Base-by-base conservation (phyloP, 2,113 vertebrate species). In the Cyrtonyx montezumae region DNA sequence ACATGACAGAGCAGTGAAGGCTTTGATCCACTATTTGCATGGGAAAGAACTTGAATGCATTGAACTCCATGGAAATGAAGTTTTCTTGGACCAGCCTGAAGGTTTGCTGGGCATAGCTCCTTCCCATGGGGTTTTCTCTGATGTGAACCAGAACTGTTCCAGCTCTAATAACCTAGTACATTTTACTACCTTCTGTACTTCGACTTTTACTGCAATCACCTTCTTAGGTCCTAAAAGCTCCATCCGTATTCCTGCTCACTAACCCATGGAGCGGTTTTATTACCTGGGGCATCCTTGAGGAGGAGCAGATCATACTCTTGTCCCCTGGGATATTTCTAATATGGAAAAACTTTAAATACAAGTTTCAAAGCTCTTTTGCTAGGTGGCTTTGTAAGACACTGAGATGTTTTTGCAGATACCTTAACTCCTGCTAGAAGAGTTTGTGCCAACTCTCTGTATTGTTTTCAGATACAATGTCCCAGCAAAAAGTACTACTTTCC, bases 1-100 rank as follows among this genome's bases (percentile, higher is more conserved):
- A 78, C 40, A 69, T 10, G 4, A 79, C n/a, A 76, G 67, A 80
- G 62, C 70, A 80, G 53, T 23, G 40, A 81, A 90, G 25, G 42
- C 93, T 96, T 96, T 96, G 87, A 96, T 94, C 85, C 73, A 34
- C 56, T 84, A 66, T 58, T 95, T 90, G 82, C 84, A 91, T 93
- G 95, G 90, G 94, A 96, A 96, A 96, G 84, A 91, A 91, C 95
- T 79, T 86, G 69, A 88, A 94, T 65, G 28, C 87, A 83, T 69
- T 90, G 77, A 96, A 91, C 73, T 96, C 58, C 61, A 73, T 56
- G 76, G 22, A 89, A 94, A 78, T 84, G 71, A 91, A 94, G 45
- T 71, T 95, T 96, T 95, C 88, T 96, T 96, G 94, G 94, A 92
- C 69, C 69, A 95, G 79, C 62, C 91, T 82, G 79, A 90, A 88